A percentile compares a stretch with the other conserved stretches of the same genome.
phyloP scores from a whole-genome alignment of 2,113 vertebrate genomes.

The Noturus placidus region DNA sequence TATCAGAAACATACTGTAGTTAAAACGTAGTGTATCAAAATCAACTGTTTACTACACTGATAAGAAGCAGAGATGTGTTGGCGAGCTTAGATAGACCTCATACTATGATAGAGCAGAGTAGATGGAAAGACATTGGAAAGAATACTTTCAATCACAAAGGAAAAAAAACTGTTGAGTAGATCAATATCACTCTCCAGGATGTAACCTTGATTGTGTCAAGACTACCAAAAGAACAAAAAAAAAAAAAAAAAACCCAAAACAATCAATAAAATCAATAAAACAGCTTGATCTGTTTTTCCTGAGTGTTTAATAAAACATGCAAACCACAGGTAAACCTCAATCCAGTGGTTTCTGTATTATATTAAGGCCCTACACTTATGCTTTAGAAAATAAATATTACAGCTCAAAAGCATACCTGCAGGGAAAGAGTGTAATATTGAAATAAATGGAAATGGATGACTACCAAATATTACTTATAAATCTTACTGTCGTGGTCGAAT shows the following conservation, averaged over 20 bases:
- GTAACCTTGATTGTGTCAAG: not conserved
- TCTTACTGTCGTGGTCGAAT: not conserved
- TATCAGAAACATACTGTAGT: not conserved
- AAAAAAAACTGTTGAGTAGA: not conserved
- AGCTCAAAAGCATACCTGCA: not conserved
- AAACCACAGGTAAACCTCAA: not conserved
- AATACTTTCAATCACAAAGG: not conserved
- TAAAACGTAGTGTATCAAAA: not conserved
- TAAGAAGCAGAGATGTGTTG: not conserved
- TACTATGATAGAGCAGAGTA: not conserved
- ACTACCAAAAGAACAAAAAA: not conserved
- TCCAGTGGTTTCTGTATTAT: not conserved
- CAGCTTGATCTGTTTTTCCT: not conserved
- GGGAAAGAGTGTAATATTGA: not conserved
- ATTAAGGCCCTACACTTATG: not conserved
- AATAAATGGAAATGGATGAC: not conserved
- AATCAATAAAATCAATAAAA: not conserved
- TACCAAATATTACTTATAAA: not conserved
- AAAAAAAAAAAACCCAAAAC: too few relatives aligned
- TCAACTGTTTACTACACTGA: not conserved
- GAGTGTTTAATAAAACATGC: not conserved
- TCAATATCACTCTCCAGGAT: not conserved
- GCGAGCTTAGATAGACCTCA: not conserved
- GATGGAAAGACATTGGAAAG: not conserved
- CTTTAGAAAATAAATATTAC: not conserved